Percentiles rank a stretch among this genome's conserved stretches.
Evolutionary conservation across 2,888 invertebrate genomes (phyloP).

Genomic region (Lepidocyrtoides sp.): DNA sequence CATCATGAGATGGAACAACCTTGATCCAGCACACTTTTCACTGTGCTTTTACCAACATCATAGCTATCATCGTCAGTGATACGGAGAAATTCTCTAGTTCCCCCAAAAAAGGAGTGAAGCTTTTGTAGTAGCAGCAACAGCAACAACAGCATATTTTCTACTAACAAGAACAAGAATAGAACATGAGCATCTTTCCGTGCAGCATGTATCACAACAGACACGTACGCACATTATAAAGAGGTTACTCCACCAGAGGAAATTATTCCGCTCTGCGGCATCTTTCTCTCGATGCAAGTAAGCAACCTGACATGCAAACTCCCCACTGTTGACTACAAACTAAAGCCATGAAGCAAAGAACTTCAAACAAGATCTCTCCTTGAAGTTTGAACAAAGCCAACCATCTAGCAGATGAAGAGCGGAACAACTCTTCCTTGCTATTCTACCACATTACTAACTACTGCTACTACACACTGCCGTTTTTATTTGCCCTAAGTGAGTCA

Average conservation of each 20-base stretch:
- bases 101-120: slow-evolving; percentile 24
- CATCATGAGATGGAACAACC: slow-evolving; percentile 35
- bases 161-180: not conserved
- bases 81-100: slow-evolving; percentile 8
- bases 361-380: slow-evolving; percentile 40
- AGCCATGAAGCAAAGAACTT: not conserved
- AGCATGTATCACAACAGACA: not conserved
- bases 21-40: slow-evolving; percentile 48
- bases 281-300: not conserved
- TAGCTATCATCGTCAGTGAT: not conserved
- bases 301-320: slow-evolving; percentile 1
- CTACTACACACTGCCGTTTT: not conserved
- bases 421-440: slow-evolving; percentile 52
- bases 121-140: not conserved
- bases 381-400: slow-evolving; percentile 72
- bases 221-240: not conserved
- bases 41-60: slow-evolving; percentile 5
- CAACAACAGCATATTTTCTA: not conserved
- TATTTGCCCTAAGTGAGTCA: slow-evolving; percentile 21
- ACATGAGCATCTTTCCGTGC: not conserved
- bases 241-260: slow-evolving; percentile 22
- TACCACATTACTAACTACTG: not conserved
- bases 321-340: not conserved
- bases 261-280: slow-evolving; percentile 19
- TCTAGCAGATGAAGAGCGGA: slow-evolving; percentile 64